A percentile compares a stretch with the other conserved stretches of the same genome.
Conservation (phyloP, 92 coral and sea anemone genomes). For the Parazoanthus darwini region DNA sequence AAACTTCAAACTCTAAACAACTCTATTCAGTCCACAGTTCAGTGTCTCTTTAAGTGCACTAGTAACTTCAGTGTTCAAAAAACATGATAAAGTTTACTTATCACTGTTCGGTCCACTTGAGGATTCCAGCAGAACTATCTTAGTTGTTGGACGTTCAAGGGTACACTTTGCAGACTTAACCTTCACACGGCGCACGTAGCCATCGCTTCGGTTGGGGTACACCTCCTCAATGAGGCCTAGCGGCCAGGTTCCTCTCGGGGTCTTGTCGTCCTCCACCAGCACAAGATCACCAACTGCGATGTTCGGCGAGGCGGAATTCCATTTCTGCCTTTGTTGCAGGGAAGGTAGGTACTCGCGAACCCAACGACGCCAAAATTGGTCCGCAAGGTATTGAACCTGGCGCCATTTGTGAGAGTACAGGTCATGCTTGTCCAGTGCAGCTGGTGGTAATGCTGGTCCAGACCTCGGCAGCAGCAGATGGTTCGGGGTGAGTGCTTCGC, state of each 20-base stretch:
- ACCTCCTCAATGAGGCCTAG: slow-evolving; percentile 52
- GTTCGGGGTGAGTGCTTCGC: slow-evolving; percentile 63
- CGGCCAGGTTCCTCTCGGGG: slow-evolving; percentile 55
- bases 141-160: slow-evolving; percentile 48
- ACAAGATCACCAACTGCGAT: slow-evolving; percentile 55
- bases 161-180: slow-evolving; percentile 47
- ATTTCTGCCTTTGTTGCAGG: slow-evolving; percentile 57
- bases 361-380: slow-evolving; percentile 66
- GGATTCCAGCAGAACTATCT: slow-evolving; percentile 44
- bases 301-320: slow-evolving; percentile 43
- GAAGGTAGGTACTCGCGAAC: slow-evolving; percentile 58
- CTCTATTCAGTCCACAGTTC: too few relatives aligned
- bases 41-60: too few relatives aligned
- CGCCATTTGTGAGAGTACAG: slow-evolving; percentile 54
- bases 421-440: slow-evolving; percentile 47
- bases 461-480: slow-evolving; percentile 58
- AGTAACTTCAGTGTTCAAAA: slow-evolving; percentile 8
- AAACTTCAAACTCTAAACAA: too few relatives aligned
- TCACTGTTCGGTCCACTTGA: not conserved
- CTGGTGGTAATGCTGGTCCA: slow-evolving; percentile 59
- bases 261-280: slow-evolving; percentile 50
- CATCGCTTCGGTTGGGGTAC: slow-evolving; percentile 49
- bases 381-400: slow-evolving; percentile 62
- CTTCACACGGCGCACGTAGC: slow-evolving; percentile 51
- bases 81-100: slow-evolving; percentile 4